Base-by-base conservation (phyloP, 1,140 invertebrate genomes). In the Lepidurus couesii region DNA sequence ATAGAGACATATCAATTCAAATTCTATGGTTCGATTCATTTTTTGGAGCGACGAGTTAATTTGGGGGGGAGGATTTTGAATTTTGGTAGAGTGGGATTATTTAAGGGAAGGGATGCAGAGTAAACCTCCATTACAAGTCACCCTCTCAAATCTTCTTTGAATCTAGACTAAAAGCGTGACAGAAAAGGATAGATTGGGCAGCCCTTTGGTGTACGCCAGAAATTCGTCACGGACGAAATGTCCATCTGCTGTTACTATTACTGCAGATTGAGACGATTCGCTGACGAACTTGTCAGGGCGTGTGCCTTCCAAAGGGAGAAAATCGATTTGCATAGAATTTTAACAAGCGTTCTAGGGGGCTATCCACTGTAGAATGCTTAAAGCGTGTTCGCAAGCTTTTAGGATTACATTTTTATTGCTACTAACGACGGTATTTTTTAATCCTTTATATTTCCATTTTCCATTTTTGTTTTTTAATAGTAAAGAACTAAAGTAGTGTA, bases 231-330 rank as follows among this genome's bases (percentile, higher is more conserved):
- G 53, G 53, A 7, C 3, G 53, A 65, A 65, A 65, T 65, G 53
- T 65, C 53, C 53, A 65, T 65, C 53, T 65, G 53, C 53, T 65
- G 53, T 65, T 7, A 65, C 53, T 65, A 65, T 65, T 65, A 65
- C 53, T 65, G n/a, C 53, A 13, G 53, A 65, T 65, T 65, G 53
- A 65, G 53, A 65, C 53, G 53, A 65, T 65, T n/a, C 53, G 53
- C 53, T 65, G 53, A 65, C 53, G 53, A 65, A 65, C 53, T 65
- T 65, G 53, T 65, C 21, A 65, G 53, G 16, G 53, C 53, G 53
- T 34, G 34, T 65, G 53, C 53, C 13, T 65, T 65, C 53, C 53
- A 65, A 65, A 65, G 53, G 53, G 53, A 65, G 53, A 65, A 65
- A 65, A 65, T 65, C 53, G 53, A 65, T 65, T 65, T 65, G 53